Conservation (phyloP, 2,888 invertebrate genomes). For the Octonoba sinensis region DNA sequence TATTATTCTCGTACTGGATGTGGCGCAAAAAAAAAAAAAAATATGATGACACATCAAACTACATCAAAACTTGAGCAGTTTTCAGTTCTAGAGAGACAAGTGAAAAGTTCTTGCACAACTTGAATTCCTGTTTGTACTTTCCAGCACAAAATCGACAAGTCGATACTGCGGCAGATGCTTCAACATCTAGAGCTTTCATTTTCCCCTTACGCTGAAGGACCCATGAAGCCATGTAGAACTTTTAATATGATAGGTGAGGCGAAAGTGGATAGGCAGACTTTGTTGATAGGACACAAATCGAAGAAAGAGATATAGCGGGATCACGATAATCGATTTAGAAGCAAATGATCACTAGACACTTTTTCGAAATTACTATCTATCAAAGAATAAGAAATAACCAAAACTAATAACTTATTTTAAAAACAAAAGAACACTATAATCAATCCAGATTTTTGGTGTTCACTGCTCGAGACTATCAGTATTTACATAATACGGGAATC, state of each 20-base stretch:
- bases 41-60: slow-evolving; percentile 48
- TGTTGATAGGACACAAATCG: slow-evolving; percentile 36
- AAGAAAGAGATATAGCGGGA: slow-evolving; percentile 6
- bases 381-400: no score
- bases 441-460: no score
- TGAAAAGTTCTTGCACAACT: slow-evolving; percentile 15
- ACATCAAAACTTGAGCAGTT: slow-evolving; percentile 62
- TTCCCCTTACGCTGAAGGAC: no score
- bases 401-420: no score
- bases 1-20: no score
- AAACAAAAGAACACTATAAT: no score
- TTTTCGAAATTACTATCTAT: no score
- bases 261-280: slow-evolving; percentile 51
- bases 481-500: no score
- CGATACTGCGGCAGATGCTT: no score
- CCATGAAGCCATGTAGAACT: slow-evolving; percentile 46
- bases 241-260: slow-evolving; percentile 52
- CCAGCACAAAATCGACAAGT: not conserved
- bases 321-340: not conserved
- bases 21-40: not conserved
- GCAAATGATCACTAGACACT: no score
- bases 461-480: no score
- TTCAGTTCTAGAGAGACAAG: slow-evolving; percentile 55
- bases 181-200: no score
- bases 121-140: slow-evolving; percentile 18